Percentiles rank a stretch among this genome's conserved stretches.
phyloP scores from a whole-genome alignment of 2,113 vertebrate genomes.

The Meriones unguiculatus region DNA sequence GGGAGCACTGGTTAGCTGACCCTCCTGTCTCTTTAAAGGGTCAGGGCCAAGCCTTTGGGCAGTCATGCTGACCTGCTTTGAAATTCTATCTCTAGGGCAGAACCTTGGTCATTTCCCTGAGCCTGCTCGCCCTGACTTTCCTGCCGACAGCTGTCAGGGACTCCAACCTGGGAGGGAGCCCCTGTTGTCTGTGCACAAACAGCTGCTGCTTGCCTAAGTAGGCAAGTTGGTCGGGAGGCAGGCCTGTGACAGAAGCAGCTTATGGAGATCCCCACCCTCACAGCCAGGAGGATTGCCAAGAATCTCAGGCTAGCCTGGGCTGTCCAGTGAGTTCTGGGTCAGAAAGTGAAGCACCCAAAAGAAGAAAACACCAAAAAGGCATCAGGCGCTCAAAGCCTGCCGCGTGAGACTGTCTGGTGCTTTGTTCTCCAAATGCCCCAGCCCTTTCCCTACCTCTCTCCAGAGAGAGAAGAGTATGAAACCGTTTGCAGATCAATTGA shows the following conservation, averaged over 20 bases:
- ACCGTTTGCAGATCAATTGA: not conserved
- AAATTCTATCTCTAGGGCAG: constrained; percentile 83
- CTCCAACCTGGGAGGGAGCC: not conserved
- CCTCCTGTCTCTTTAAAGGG: constrained; percentile 81
- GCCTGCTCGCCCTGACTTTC: constrained; percentile 13
- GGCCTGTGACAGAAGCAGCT: not conserved
- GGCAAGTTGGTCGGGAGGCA: not conserved
- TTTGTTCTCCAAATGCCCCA: not conserved
- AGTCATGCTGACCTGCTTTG: constrained; percentile 84
- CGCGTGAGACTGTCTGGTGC: not conserved
- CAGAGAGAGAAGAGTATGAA: not conserved
- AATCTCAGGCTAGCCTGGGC: not conserved
- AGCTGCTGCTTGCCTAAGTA: constrained; percentile 10
- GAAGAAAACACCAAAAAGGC: not conserved
- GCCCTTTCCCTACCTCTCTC: not conserved
- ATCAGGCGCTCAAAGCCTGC: not conserved
- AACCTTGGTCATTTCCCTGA: constrained; percentile 60
- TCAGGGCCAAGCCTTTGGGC: constrained; percentile 74
- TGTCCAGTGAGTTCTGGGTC: not conserved
- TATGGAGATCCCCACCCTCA: constrained; percentile 7
- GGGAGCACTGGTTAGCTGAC: not conserved
- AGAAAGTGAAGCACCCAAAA: not conserved
- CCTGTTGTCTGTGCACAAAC: not conserved
- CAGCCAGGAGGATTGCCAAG: not conserved
- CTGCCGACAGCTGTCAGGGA: constrained; percentile 32